These are phyloP conservation scores for Cynaeus angustus DNA, from an alignment of 2,888 invertebrate genomes.

Conservation along the genomic window DNA sequence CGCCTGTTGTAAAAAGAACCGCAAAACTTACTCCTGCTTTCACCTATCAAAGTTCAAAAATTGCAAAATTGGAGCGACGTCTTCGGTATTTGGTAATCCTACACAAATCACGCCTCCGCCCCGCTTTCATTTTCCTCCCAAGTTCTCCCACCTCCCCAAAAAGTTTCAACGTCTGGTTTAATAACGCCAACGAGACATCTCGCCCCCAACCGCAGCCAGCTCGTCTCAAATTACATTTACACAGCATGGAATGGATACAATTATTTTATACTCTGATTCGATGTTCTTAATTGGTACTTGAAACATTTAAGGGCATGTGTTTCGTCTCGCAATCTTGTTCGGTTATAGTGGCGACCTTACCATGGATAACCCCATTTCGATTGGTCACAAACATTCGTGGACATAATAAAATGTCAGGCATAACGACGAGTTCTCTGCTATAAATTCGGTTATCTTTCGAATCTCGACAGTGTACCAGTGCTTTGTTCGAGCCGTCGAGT, in stretches of 20 bases:
- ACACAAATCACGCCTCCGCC: background rate
- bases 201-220: constrained; percentile 63
- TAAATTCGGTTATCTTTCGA: constrained; percentile 46
- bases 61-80: too few relatives aligned
- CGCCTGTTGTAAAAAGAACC: too few relatives aligned
- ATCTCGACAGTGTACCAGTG: constrained; percentile 38
- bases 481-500: constrained; percentile 42
- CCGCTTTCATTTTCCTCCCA: background rate
- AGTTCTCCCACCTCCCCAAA: constrained; percentile 6
- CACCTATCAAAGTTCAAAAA: too few relatives aligned
- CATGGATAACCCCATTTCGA: constrained; percentile 34
- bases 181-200: constrained; percentile 60
- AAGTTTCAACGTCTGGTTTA: constrained; percentile 55
- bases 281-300: constrained; percentile 65
- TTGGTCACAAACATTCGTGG: constrained; percentile 19
- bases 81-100: too few relatives aligned
- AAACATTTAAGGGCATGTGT: constrained; percentile 64
- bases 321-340: constrained; percentile 52
- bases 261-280: constrained; percentile 68
- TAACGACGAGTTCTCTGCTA: constrained; percentile 36
- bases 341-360: background rate
- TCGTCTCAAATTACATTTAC: constrained; percentile 68
- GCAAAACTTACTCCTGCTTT: too few relatives aligned
- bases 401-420: constrained; percentile 42
- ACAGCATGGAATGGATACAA: constrained; percentile 67